These are phyloP conservation scores for Platichthys flesus DNA, from an alignment of 2,113 vertebrate genomes.

Conservation along the genomic window DNA sequence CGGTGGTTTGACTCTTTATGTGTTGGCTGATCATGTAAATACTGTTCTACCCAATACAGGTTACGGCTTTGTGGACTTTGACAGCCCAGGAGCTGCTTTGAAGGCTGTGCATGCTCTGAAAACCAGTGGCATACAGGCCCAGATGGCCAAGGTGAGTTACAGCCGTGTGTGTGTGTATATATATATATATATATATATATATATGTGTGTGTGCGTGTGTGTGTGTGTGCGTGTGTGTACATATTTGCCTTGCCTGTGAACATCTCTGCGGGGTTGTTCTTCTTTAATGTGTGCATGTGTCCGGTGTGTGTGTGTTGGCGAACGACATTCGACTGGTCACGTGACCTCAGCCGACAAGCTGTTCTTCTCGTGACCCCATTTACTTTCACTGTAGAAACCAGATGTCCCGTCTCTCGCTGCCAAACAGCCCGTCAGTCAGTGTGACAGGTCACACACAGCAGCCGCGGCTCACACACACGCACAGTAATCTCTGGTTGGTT, in stretches of 20 bases:
- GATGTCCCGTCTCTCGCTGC: constrained; percentile 69
- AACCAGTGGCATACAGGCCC: constrained; percentile 95
- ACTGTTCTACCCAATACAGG: constrained; percentile 81
- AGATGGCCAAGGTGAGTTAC: constrained; percentile 97
- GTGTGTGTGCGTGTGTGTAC: constrained; percentile 21
- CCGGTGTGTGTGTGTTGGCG: constrained; percentile 38
- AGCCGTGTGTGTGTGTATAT: constrained; percentile 3
- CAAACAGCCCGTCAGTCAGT: constrained; percentile 70
- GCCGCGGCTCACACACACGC: constrained; percentile 23
- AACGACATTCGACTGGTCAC: constrained; percentile 72
- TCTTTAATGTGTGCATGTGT: constrained; percentile 41
- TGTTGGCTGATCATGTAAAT: constrained; percentile 16
- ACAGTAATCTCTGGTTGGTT: constrained; percentile 3
- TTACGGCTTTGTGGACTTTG: constrained; percentile 99
- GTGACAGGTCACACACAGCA: constrained; percentile 40
- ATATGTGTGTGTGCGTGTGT: constrained; percentile 12
- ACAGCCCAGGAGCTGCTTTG: constrained; percentile 96
- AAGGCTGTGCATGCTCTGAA: constrained; percentile 98
- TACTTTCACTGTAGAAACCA: constrained; percentile 75
- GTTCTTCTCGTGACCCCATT: constrained; percentile 77
- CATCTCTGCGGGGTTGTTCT: constrained; percentile 43
- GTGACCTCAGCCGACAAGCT: constrained; percentile 73
- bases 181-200: background rate
- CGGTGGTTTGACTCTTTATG: background rate
- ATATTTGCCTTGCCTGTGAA: constrained; percentile 55